Percentiles rank a stretch among this genome's conserved stretches.
Conservation (phyloP, 2,888 invertebrate species). For the Drosophila falleni region DNA sequence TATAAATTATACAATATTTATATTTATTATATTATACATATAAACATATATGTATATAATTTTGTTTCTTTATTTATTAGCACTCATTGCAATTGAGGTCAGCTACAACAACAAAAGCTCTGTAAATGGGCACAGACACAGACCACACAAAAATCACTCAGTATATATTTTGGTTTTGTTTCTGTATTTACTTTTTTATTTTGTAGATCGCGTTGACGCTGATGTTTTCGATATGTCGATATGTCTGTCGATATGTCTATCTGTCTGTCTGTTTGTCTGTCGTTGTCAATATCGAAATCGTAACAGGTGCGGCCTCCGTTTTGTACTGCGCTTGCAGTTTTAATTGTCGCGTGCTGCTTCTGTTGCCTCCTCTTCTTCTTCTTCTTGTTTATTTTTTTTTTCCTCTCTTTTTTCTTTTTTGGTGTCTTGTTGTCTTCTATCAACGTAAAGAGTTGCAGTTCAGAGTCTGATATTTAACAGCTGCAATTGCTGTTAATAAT, state of each 20-base stretch:
- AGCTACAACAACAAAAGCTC: constrained; percentile 37
- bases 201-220: constrained; percentile 35
- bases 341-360: constrained; percentile 36
- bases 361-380: constrained; percentile 4
- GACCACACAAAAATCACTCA: constrained; percentile 40
- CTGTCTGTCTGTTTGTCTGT: constrained; percentile 19
- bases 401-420: not conserved
- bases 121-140: constrained; percentile 57
- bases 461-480: constrained; percentile 4
- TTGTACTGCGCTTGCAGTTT: constrained; percentile 41
- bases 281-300: constrained; percentile 50
- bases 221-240: constrained; percentile 37
- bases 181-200: constrained; percentile 4
- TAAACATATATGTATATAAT: constrained; percentile 4
- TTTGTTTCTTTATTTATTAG: constrained; percentile 46
- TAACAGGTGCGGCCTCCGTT: constrained; percentile 60
- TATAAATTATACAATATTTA: constrained; percentile 47
- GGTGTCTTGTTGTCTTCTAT: constrained; percentile 1
- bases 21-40: constrained; percentile 18
- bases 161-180: not conserved
- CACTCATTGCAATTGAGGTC: constrained; percentile 53
- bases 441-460: not conserved
- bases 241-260: constrained; percentile 20
- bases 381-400: not conserved
- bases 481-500: not conserved